Evolutionary conservation across 2,113 vertebrate species (phyloP).

Genomic region (Gracilinanus agilis): DNA sequence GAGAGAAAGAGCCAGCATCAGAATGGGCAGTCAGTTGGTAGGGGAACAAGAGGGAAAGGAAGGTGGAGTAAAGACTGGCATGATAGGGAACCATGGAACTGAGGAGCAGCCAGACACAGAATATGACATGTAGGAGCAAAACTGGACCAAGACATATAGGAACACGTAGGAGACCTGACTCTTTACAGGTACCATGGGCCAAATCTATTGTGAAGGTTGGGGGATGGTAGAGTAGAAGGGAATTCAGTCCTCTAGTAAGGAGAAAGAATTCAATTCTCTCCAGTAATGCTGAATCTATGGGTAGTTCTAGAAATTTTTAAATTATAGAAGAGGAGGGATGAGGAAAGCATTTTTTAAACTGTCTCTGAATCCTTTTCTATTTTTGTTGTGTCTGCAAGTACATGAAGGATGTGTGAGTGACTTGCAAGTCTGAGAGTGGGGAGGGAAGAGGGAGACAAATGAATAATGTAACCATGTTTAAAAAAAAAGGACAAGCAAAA

Average conservation of each 20-base stretch:
- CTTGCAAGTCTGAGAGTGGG: no score
- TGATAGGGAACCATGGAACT: neutral
- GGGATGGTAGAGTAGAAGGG: neutral
- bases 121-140: neutral
- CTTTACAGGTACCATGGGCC: neutral
- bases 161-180: neutral
- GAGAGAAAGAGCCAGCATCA: neutral
- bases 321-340: neutral
- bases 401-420: neutral
- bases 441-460: no score
- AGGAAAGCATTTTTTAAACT: neutral
- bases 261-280: neutral
- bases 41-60: neutral
- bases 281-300: neutral
- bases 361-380: neutral
- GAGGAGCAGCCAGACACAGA: neutral
- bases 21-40: neutral
- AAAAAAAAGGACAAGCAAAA: no score
- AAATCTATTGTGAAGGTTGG: no score
- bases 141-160: neutral
- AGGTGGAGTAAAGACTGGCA: neutral
- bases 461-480: no score
- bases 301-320: neutral
- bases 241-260: neutral
- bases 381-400: neutral